These are phyloP conservation scores for Diglossa cyanea DNA, from an alignment of 2,797 vertebrate species.

Conservation along the genomic window DNA sequence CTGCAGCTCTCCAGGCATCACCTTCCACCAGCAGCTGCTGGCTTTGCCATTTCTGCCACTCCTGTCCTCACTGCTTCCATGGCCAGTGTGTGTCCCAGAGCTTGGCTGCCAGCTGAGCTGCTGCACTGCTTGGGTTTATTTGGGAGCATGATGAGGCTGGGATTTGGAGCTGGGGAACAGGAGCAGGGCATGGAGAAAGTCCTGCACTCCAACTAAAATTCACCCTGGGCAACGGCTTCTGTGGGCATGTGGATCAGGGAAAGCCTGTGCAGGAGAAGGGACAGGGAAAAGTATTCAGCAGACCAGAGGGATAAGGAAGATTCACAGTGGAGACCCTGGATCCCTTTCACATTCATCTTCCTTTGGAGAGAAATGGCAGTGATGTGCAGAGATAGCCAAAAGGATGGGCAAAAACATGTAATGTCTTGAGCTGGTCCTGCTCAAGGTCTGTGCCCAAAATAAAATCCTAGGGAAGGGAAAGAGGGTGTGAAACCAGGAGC, in stretches of 20 bases:
- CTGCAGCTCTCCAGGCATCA: background rate
- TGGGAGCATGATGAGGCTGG: background rate
- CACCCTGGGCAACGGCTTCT: background rate
- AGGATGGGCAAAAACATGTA: background rate
- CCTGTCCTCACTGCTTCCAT: background rate
- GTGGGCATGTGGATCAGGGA: background rate
- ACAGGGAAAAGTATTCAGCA: background rate
- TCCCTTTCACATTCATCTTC: background rate
- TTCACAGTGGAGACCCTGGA: rapidly evolving
- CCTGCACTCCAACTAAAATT: background rate
- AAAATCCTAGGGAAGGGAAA: background rate
- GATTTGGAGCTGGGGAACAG: background rate
- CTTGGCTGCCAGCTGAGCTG: background rate
- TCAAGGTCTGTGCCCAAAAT: background rate
- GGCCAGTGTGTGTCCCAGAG: background rate
- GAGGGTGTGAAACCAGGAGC: background rate
- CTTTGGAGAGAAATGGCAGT: background rate
- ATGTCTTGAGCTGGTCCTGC: background rate
- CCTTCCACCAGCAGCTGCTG: background rate
- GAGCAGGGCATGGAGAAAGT: background rate
- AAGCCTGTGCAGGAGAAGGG: background rate
- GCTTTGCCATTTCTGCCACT: background rate
- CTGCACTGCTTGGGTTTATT: background rate
- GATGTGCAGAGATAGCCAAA: background rate
- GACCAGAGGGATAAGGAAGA: background rate